These are phyloP conservation scores for Phenacoccus solenopsis DNA, from an alignment of 1,140 invertebrate genomes.

Conservation along the genomic window DNA sequence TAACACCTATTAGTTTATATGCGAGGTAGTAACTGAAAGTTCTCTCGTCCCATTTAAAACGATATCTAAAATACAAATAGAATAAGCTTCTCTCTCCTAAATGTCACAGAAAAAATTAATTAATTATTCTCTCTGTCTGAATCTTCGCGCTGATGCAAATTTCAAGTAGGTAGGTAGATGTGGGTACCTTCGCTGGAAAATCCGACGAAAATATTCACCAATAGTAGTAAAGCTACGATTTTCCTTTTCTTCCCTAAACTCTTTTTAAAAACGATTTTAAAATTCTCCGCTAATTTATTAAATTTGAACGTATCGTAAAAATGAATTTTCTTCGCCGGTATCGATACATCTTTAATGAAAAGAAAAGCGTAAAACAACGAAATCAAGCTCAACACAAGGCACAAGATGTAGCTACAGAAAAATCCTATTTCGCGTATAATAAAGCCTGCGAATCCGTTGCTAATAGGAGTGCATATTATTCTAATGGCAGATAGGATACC, in stretches of 20 bases:
- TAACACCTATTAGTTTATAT: conserved; percentile 23
- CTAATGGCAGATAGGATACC: neutral
- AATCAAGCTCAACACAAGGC: neutral
- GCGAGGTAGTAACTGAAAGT: conserved; percentile 26
- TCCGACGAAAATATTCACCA: conserved; percentile 20
- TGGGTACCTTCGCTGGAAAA: neutral
- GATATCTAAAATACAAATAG: conserved; percentile 25
- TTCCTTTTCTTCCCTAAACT: neutral
- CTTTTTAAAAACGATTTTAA: neutral
- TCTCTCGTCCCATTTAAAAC: conserved; percentile 25
- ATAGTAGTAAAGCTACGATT: conserved; percentile 7
- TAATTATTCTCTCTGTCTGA: neutral
- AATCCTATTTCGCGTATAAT: neutral
- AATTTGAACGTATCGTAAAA: neutral
- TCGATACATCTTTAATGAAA: neutral
- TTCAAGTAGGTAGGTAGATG: neutral
- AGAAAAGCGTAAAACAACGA: neutral
- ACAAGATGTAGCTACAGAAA: neutral
- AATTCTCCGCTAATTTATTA: neutral
- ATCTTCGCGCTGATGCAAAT: neutral
- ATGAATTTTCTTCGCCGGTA: neutral
- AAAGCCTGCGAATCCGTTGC: neutral
- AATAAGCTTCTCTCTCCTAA: conserved; percentile 24
- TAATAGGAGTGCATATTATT: neutral
- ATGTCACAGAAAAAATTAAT: conserved; percentile 4